These are phyloP conservation scores for Aldabrachelys gigantea DNA, from an alignment of 2,113 vertebrate species.

Conservation along the genomic window DNA sequence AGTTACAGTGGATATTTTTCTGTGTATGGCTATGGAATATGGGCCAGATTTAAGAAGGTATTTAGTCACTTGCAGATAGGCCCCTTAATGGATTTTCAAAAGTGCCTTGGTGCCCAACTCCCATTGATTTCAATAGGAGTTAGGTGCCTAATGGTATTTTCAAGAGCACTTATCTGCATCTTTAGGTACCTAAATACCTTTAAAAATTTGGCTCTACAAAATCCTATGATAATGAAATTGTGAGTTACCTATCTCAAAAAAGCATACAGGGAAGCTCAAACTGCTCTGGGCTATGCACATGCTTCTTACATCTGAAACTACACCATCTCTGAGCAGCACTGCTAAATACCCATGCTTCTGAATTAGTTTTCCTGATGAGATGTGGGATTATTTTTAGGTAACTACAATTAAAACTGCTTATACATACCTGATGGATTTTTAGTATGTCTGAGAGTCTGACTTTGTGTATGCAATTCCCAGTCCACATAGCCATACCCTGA, in stretches of 20 bases:
- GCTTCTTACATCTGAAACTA: not conserved
- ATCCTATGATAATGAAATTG: too few species aligned
- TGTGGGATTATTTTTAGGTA: not conserved
- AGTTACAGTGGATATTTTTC: not conserved
- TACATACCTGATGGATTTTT: not conserved
- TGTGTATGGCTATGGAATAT: not conserved
- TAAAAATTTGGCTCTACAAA: not conserved
- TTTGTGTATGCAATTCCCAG: not conserved
- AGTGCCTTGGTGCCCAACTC: not conserved
- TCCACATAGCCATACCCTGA: not conserved
- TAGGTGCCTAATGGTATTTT: too few species aligned
- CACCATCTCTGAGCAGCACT: not conserved
- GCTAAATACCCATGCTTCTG: not conserved
- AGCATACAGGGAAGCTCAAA: not conserved
- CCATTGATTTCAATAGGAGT: not conserved
- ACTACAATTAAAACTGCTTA: not conserved
- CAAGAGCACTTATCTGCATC: not conserved
- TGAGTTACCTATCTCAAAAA: not conserved
- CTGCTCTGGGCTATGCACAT: not conserved
- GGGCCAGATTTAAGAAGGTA: not conserved
- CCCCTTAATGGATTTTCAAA: not conserved
- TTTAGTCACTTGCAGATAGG: not conserved
- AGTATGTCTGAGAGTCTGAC: not conserved
- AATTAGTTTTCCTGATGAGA: not conserved
- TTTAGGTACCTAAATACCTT: not conserved